Conservation (phyloP, 2,888 invertebrate species). For the Steinernema scapterisci region DNA sequence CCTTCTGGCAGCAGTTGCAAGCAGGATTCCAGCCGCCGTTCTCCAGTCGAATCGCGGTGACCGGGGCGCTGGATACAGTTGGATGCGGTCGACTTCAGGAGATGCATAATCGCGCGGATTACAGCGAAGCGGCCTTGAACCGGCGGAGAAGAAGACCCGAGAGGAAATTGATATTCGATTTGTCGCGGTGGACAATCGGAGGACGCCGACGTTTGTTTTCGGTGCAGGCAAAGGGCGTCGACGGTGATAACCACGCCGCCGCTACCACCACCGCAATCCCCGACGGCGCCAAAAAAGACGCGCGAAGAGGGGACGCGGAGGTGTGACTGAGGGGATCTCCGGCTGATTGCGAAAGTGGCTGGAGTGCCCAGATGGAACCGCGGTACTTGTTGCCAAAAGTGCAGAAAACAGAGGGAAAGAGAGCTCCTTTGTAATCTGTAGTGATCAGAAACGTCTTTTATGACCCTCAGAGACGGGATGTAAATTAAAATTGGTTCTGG, state of each 20-base stretch:
- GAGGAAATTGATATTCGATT: conserved; percentile 22
- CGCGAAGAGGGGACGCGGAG: not conserved
- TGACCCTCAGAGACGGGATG: no score
- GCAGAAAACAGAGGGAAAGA: no score
- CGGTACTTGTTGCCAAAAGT: no score
- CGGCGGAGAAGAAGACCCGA: not conserved
- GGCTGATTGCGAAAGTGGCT: not conserved
- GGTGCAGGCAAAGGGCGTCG: not conserved
- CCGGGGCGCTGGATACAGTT: not conserved
- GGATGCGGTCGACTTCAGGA: not conserved
- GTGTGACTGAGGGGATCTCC: not conserved
- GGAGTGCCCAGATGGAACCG: not conserved
- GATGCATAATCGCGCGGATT: conserved; percentile 31
- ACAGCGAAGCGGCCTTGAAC: conserved; percentile 25
- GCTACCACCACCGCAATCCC: not conserved
- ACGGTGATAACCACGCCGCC: conserved; percentile 13
- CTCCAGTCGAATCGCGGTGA: no score
- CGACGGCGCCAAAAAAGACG: conserved; percentile 28
- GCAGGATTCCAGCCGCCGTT: no score
- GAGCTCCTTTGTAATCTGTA: no score
- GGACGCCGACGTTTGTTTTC: conserved; percentile 28
- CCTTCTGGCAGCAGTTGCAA: no score
- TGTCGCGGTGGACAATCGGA: conserved; percentile 10
- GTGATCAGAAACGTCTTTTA: no score
- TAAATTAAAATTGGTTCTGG: no score